Percentiles rank a stretch among this genome's conserved stretches.
Conservation (phyloP, 2,888 invertebrate genomes). For the Temnothorax rugatulus region DNA sequence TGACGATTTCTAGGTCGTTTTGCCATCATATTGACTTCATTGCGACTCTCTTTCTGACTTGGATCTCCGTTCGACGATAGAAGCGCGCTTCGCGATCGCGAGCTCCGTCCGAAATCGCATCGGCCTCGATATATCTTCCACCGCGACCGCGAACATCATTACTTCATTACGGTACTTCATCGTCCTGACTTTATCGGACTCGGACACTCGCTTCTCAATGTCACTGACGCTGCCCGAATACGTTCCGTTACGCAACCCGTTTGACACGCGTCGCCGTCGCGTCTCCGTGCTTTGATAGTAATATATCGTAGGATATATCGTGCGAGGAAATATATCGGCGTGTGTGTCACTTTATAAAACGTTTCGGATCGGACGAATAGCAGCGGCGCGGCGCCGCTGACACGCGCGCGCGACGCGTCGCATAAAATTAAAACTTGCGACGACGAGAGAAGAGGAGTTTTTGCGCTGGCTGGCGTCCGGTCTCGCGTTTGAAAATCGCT, state of each 20-base stretch:
- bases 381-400: neutral
- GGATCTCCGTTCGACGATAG: no score
- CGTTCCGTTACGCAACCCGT: conserved; percentile 14
- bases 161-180: no score
- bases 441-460: neutral
- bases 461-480: neutral
- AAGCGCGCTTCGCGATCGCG: no score
- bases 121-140: no score
- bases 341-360: neutral
- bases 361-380: neutral
- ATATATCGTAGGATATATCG: neutral
- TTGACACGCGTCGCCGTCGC: neutral
- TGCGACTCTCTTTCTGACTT: no score
- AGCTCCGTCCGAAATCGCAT: no score
- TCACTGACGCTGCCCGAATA: neutral
- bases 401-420: neutral
- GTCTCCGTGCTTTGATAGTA: neutral
- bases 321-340: neutral
- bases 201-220: no score
- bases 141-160: no score
- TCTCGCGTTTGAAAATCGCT: conserved; percentile 20
- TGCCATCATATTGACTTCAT: no score
- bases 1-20: no score
- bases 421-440: conserved; percentile 32
- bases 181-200: no score